These are phyloP conservation scores for Colletes collaris DNA, from an alignment of 2,888 invertebrate species.

Conservation along the genomic window DNA sequence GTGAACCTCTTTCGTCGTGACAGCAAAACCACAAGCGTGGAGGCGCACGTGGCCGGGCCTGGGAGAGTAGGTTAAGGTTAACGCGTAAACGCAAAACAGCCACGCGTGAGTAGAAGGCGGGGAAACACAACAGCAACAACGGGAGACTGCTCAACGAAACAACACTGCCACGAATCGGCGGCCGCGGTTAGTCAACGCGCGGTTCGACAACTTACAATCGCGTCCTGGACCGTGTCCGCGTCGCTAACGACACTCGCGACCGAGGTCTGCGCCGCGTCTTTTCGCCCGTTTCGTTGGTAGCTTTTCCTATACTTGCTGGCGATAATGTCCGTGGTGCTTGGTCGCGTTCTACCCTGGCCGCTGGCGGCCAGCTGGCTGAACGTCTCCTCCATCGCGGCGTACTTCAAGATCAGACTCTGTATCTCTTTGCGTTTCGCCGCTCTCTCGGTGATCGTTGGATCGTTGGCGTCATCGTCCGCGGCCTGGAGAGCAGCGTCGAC, in stretches of 20 bases:
- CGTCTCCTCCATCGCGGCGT: slow-evolving; percentile 90
- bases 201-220: slow-evolving; percentile 73
- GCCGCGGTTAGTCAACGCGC: slow-evolving; percentile 25
- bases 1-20: slow-evolving; percentile 12
- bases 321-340: slow-evolving; percentile 77
- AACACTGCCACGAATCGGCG: slow-evolving; percentile 30
- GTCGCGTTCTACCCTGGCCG: slow-evolving; percentile 71
- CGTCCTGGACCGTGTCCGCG: slow-evolving; percentile 57
- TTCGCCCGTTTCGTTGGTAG: slow-evolving; percentile 42
- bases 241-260: slow-evolving; percentile 58
- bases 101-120: slow-evolving; percentile 9
- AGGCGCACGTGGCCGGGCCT: background rate
- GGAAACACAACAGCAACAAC: slow-evolving; percentile 38
- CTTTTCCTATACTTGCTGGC: slow-evolving; percentile 80
- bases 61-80: slow-evolving; percentile 1
- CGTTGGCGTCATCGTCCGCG: slow-evolving; percentile 83
- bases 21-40: too few species aligned
- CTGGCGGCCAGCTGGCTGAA: slow-evolving; percentile 85
- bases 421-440: slow-evolving; percentile 93
- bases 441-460: slow-evolving; percentile 87
- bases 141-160: slow-evolving; percentile 42
- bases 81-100: slow-evolving; percentile 32
- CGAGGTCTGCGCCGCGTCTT: slow-evolving; percentile 53
- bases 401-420: slow-evolving; percentile 92
- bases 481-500: slow-evolving; percentile 77